Conservation (phyloP, 1,140 invertebrate genomes). For the Eupeodes corollae region DNA sequence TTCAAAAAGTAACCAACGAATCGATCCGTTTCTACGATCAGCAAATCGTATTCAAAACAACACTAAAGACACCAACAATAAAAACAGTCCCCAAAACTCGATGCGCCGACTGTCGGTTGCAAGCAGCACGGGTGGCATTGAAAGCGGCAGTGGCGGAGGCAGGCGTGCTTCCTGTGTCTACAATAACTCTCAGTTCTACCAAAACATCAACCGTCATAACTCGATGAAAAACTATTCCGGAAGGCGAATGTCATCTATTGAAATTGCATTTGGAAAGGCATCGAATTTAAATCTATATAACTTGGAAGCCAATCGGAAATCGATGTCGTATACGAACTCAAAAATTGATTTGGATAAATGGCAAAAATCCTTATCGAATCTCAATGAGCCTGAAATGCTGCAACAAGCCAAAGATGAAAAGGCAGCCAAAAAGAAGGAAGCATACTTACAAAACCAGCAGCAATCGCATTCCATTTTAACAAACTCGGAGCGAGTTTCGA, state of each 20-base stretch:
- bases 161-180: constrained; percentile 31
- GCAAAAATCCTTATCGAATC: constrained; percentile 27
- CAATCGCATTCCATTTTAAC: constrained; percentile 22
- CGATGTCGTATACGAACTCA: constrained; percentile 32
- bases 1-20: constrained; percentile 16
- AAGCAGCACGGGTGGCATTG: constrained; percentile 17
- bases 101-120: constrained; percentile 38
- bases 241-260: constrained; percentile 35
- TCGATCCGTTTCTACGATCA: constrained; percentile 44
- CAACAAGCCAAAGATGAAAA: constrained; percentile 34
- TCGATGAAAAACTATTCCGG: constrained; percentile 23
- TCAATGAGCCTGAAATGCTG: constrained; percentile 32
- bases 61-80: constrained; percentile 51
- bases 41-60: constrained; percentile 54
- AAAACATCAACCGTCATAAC: constrained; percentile 27
- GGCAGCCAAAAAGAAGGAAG: constrained; percentile 31
- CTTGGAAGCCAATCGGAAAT: constrained; percentile 31
- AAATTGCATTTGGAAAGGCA: constrained; percentile 32
- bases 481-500: constrained; percentile 23
- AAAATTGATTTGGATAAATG: constrained; percentile 35
- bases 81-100: constrained; percentile 60
- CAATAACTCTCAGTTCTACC: constrained; percentile 35
- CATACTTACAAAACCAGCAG: constrained; percentile 14
- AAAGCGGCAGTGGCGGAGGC: constrained; percentile 5
- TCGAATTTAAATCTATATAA: constrained; percentile 34